Evolutionary conservation across 2,888 invertebrate genomes (phyloP).

Genomic region (Synanthedon andrenaeformis): DNA sequence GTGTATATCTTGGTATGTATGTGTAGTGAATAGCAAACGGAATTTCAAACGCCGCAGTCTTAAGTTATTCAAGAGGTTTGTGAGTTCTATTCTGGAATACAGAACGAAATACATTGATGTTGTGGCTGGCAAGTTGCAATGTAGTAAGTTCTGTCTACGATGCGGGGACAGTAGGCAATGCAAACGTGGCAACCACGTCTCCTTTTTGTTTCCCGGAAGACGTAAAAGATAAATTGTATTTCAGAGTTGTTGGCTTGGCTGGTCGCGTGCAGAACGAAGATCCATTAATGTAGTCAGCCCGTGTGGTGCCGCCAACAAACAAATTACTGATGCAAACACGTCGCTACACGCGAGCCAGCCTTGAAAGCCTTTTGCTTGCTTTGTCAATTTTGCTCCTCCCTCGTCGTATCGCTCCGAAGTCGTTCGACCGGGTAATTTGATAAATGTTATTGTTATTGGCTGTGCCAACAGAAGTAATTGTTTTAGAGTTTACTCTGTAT

Average conservation of each 20-base stretch:
- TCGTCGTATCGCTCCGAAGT: slow-evolving; percentile 30
- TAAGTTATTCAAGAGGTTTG: slow-evolving; percentile 8
- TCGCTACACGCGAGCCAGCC: slow-evolving; percentile 58
- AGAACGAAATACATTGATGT: not conserved
- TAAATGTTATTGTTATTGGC: slow-evolving; percentile 62
- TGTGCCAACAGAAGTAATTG: slow-evolving; percentile 51
- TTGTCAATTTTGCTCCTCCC: slow-evolving; percentile 50
- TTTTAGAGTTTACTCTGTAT: slow-evolving; percentile 39
- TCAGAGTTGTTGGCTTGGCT: slow-evolving; percentile 12
- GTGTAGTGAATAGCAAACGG: slow-evolving; percentile 8
- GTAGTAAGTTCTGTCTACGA: slow-evolving; percentile 1
- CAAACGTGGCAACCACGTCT: not conserved
- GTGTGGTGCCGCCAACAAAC: slow-evolving; percentile 64
- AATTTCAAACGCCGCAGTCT: slow-evolving; percentile 3
- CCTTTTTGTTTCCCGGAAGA: slow-evolving; percentile 23
- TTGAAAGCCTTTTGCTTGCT: slow-evolving; percentile 64
- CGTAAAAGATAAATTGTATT: slow-evolving; percentile 19
- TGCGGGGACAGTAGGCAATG: not conserved
- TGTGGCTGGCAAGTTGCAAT: not conserved
- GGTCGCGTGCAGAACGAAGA: slow-evolving; percentile 52
- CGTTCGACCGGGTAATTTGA: slow-evolving; percentile 35
- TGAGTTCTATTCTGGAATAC: slow-evolving; percentile 6
- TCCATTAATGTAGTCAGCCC: slow-evolving; percentile 63
- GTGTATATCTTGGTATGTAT: slow-evolving; percentile 22
- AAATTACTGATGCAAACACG: slow-evolving; percentile 70